Conservation (phyloP, 2,888 invertebrate genomes). For the Apeira syringaria region DNA sequence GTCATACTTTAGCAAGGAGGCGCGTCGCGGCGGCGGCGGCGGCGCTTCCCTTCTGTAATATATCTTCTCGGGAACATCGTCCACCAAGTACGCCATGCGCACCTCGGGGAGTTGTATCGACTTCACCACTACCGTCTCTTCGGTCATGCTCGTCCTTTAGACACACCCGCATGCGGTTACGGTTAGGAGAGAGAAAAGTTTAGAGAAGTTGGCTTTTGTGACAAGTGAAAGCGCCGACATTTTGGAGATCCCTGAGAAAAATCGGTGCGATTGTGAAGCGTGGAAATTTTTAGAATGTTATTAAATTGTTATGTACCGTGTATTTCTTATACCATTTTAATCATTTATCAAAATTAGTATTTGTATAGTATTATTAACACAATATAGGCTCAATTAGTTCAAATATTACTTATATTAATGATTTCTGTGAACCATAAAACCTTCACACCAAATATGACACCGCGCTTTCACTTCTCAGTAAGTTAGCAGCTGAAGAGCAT, state of each 20-base stretch:
- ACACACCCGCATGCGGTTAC: constrained; percentile 65
- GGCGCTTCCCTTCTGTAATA: constrained; percentile 51
- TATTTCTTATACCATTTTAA: too few relatives aligned
- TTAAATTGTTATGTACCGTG: too few relatives aligned
- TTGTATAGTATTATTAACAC: too few relatives aligned
- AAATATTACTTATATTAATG: too few relatives aligned
- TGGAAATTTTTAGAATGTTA: too few relatives aligned
- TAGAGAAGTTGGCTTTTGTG: constrained; percentile 5
- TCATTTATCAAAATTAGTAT: too few relatives aligned
- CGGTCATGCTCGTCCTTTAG: constrained; percentile 58
- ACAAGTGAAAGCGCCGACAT: constrained; percentile 5
- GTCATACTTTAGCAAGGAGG: constrained; percentile 65
- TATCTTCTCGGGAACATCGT: constrained; percentile 34
- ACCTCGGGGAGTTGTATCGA: constrained; percentile 66
- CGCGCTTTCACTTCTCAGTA: constrained; percentile 13
- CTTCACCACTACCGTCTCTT: constrained; percentile 64
- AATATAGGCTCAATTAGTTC: too few relatives aligned
- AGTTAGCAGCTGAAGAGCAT: constrained; percentile 13
- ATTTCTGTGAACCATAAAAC: too few relatives aligned
- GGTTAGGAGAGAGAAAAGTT: constrained; percentile 28
- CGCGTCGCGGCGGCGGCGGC: constrained; percentile 69
- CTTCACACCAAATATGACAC: constrained; percentile 21
- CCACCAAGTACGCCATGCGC: constrained; percentile 58
- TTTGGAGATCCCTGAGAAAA: background rate
- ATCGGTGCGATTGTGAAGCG: too few relatives aligned